Conservation (phyloP, 2,888 invertebrate species). For the Malthinus seriepunctatus region DNA sequence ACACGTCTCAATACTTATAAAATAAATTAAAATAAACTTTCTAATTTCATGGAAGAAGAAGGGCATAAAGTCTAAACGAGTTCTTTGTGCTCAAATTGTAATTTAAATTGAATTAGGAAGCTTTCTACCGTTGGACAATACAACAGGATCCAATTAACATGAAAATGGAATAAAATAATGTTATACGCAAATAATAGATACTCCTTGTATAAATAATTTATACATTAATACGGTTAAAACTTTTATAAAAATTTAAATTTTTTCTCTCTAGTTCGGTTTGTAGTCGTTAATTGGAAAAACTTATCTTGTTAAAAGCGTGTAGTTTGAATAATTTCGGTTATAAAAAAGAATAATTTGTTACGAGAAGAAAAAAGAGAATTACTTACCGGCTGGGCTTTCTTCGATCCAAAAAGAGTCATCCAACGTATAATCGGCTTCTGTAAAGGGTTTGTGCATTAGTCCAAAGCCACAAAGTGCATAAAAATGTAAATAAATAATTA, state of each 20-base stretch:
- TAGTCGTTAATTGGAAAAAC: no score
- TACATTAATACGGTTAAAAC: no score
- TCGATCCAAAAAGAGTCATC: conserved; percentile 94
- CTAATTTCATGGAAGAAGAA: conserved; percentile 16
- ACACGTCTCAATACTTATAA: background rate
- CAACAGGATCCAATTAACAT: conserved; percentile 42
- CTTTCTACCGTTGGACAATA: conserved; percentile 37
- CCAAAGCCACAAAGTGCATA: conserved; percentile 18
- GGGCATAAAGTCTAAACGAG: conserved; percentile 16
- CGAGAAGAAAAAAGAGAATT: no score
- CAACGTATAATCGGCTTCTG: conserved; percentile 91
- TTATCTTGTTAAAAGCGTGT: no score
- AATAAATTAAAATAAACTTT: background rate
- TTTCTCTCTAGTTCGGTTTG: no score
- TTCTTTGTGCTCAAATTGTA: conserved; percentile 29
- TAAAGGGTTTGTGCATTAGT: conserved; percentile 53
- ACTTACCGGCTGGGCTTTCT: conserved; percentile 89
- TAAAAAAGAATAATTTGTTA: no score
- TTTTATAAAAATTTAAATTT: no score
- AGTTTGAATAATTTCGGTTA: no score
- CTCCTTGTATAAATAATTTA: conserved; percentile 27
- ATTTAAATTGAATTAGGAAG: conserved; percentile 36
- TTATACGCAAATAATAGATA: conserved; percentile 30
- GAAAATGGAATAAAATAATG: conserved; percentile 44
- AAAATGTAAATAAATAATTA: conserved; percentile 4